Base-by-base conservation (phyloP, 2,888 invertebrate genomes). In the Archips crataeganus region DNA sequence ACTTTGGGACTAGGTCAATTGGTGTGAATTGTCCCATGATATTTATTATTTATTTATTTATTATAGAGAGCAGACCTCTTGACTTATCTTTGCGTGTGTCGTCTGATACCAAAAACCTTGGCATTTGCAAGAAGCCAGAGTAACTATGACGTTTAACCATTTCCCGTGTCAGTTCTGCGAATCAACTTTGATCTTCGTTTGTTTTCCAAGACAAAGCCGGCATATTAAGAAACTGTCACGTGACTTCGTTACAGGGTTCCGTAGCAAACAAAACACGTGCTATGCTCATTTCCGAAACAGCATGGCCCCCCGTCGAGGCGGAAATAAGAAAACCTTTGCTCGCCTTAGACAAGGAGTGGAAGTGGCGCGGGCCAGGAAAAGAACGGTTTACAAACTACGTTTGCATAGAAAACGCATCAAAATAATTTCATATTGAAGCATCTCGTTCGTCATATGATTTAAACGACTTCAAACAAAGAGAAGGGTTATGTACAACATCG, bases 271-370 rank as follows among this genome's bases (percentile, higher is more conserved):
- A 81, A 77, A 79, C 79, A 80, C 82, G 81, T 81, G 47, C 61
- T 73, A 59, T 68, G 66, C 75, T 74, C 76, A 77, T 82, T 83
- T 84, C 85, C 85, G 86, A 84, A 82, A 86, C 88, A 86, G 86
- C 87, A 88, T 87, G 87, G 87, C 85, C 82, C 85, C 82, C 80
- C 83, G 82, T 84, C 88, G 89, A 86, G 86, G 87, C 90, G 91
- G 90, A 90, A 90, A 90, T 91, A 90, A 86, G 87, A 85, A 87
- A 87, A 85, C 86, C 90, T 92, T 90, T 87, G 87, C 89, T 85
- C 87, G 87, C 86, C 88, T 87, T 67, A 86, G 85, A 86, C 85
- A 85, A 5, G 39, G 39, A 39, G 88, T 84, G 82, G 82, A 84
- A 79, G 82, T 82, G 84, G 76, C 82, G 84, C 84, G 49, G 83